phyloP scores from a whole-genome alignment of 2,888 invertebrate genomes.

The Pimpla rufipes region DNA sequence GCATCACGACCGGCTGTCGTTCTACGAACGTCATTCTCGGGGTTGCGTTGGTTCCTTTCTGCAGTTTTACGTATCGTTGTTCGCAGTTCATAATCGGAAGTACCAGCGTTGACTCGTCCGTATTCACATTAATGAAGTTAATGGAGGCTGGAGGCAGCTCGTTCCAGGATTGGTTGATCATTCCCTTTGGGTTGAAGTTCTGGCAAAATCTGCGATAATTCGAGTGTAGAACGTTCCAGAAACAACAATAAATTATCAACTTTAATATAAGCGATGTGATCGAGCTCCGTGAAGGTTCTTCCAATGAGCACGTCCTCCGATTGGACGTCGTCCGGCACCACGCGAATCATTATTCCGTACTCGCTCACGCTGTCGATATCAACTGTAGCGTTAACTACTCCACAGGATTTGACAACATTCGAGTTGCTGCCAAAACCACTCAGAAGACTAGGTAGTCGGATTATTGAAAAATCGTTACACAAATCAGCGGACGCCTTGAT shows the following conservation, averaged over 20 bases:
- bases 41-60: background rate
- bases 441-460: conserved; percentile 17
- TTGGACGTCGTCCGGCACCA: conserved; percentile 72
- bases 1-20: background rate
- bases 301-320: conserved; percentile 69
- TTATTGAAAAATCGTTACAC: conserved; percentile 27
- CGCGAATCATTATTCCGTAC: conserved; percentile 61
- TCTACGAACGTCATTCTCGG: background rate
- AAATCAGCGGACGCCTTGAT: conserved; percentile 58
- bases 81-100: background rate
- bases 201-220: conserved; percentile 8
- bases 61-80: background rate
- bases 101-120: background rate
- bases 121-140: background rate
- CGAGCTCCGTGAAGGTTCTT: conserved; percentile 68
- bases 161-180: background rate
- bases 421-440: conserved; percentile 47
- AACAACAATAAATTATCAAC: conserved; percentile 47
- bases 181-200: too few relatives aligned
- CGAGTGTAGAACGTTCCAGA: background rate
- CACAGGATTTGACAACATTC: conserved; percentile 53
- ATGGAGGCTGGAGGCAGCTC: background rate
- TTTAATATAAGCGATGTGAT: conserved; percentile 65
- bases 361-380: conserved; percentile 63
- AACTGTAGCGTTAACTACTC: conserved; percentile 45